phyloP scores from a whole-genome alignment of 2,888 invertebrate species.

The Diarsia brunnea region DNA sequence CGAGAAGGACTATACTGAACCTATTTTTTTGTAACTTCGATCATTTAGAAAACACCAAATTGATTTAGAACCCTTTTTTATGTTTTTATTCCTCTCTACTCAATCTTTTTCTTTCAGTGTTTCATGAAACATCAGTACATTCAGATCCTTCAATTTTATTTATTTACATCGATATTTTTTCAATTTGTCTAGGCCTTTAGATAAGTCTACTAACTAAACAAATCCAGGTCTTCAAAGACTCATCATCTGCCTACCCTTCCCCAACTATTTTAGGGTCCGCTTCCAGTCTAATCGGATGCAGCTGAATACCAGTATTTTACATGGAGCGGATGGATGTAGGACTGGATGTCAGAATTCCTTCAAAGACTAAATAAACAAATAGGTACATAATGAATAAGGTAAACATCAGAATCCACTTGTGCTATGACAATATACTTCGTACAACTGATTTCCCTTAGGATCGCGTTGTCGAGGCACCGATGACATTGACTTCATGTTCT shows the following conservation, averaged over 20 bases:
- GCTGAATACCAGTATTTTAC: no score
- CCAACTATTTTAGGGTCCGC: no score
- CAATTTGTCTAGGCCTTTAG: not conserved
- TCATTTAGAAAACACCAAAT: not conserved
- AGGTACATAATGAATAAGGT: constrained; percentile 11
- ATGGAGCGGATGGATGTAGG: no score
- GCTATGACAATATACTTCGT: constrained; percentile 39
- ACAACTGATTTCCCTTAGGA: constrained; percentile 47
- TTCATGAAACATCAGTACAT: not conserved
- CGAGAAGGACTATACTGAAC: no score
- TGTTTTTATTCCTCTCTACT: not conserved
- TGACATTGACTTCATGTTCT: constrained; percentile 25
- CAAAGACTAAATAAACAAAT: constrained; percentile 17
- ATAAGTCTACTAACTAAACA: not conserved
- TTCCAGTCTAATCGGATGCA: no score
- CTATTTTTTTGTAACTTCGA: no score
- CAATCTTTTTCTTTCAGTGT: not conserved
- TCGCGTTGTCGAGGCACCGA: not conserved
- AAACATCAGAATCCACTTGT: constrained; percentile 28
- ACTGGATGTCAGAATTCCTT: no score
- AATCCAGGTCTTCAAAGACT: no score
- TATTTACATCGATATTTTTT: not conserved
- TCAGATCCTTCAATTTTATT: no score
- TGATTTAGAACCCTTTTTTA: not conserved
- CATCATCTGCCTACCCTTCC: no score